phyloP scores from a whole-genome alignment of 2,113 vertebrate species.

The Callopanchax toddi region DNA sequence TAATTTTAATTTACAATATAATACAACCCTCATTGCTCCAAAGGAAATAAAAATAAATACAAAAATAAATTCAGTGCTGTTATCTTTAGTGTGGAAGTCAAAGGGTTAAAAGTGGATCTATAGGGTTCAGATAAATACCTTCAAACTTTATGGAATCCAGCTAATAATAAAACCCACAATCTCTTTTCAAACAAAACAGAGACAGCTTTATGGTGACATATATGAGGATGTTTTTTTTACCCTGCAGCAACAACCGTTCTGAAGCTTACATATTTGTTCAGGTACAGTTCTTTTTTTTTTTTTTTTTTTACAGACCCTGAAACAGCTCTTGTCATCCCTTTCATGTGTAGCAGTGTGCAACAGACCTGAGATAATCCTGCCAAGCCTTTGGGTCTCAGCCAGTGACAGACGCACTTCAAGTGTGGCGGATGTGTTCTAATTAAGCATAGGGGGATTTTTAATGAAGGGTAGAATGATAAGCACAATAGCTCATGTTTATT shows the following conservation, averaged over 20 bases:
- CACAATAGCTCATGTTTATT: conserved; percentile 51
- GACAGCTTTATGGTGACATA: not conserved
- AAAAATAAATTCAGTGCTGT: too few species aligned
- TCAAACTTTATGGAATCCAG: not conserved
- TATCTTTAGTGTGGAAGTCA: too few species aligned
- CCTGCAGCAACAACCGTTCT: not conserved
- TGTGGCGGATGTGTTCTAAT: conserved; percentile 73
- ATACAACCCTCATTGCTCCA: too few species aligned
- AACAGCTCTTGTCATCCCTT: conserved; percentile 23
- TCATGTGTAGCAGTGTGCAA: conserved; percentile 40
- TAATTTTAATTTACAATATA: too few species aligned
- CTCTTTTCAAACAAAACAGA: too few species aligned
- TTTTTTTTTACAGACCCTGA: conserved; percentile 2
- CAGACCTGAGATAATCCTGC: conserved; percentile 33
- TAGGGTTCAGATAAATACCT: not conserved
- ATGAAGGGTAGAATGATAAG: conserved; percentile 71
- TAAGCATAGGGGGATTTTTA: conserved; percentile 73
- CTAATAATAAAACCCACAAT: not conserved
- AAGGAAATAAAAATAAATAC: too few species aligned
- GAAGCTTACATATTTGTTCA: not conserved
- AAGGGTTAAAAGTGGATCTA: not conserved
- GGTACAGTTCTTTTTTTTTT: not conserved
- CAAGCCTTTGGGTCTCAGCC: conserved; percentile 48
- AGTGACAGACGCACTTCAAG: conserved; percentile 65
- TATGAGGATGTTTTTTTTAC: not conserved